Evolutionary conservation across 2,888 invertebrate species (phyloP), one percentile per base, ranked within the genome.

Genomic region (Euspilapteryx auroguttella): DNA sequence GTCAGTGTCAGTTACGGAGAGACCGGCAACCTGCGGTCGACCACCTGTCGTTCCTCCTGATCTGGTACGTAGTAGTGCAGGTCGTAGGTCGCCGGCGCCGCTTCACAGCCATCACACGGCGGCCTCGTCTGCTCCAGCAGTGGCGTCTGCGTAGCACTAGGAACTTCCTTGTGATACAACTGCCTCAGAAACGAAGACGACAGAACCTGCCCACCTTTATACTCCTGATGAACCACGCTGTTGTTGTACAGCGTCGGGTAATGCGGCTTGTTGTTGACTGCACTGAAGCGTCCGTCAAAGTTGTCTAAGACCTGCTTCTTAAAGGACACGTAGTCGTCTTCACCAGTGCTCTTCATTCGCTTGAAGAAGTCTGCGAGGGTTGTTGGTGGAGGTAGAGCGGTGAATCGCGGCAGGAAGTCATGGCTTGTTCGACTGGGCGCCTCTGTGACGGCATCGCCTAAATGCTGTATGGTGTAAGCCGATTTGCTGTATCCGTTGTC

Each of bases 21-120:
- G n/a, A n/a, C n/a, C n/a, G n/a, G n/a, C n/a, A n/a, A n/a, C n/a
- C n/a, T n/a, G n/a, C n/a, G n/a, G n/a, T n/a, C n/a, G 22, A 4
- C 36, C 32, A 46, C 42, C 25, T 58, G 55, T 14, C 41, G 49
- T 35, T 71, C 66, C 34, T 71, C 71, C 38, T 71, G 58, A 2
- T 68, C 69, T 0, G 71, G 68, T 12, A 71, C 54, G 42, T 64
- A 75, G 41, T 71, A 75, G 34, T 65, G 65, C 31, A 75, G 46
- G 47, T 73, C 73, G 40, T 71, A 75, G 1, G 59, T 62, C 1
- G 73, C 66, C 0, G 68, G 55, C 24, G 71, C n/a, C n/a, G 41
- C 21, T 71, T 68, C 32, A 66, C 55, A 0, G 55, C 54, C 15
- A 48, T 50, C 4, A 62, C 65, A 32, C 66, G 63, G 38, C 2